Conservation (phyloP, 2,888 invertebrate genomes). For the Meliscaeva auricollis region DNA sequence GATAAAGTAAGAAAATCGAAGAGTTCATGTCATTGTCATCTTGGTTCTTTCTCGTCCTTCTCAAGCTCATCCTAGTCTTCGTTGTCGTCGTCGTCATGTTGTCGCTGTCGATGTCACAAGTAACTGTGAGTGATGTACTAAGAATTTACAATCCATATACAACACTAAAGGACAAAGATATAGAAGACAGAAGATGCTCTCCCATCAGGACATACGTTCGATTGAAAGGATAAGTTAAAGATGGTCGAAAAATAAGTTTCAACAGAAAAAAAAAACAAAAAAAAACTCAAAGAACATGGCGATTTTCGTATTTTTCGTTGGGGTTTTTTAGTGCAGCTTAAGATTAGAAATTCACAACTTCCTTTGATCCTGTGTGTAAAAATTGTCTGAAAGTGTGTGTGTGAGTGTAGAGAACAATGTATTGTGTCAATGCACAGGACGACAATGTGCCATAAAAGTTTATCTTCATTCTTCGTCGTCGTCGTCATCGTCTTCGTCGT, state of each 20-base stretch:
- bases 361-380: conserved; percentile 40
- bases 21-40: conserved; percentile 58
- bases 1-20: conserved; percentile 26
- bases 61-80: conserved; percentile 4
- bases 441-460: conserved; percentile 72
- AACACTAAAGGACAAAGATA: not conserved
- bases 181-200: conserved; percentile 23
- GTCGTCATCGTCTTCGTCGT: not conserved
- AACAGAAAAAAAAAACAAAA: not conserved
- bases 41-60: conserved; percentile 39
- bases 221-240: conserved; percentile 43
- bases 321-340: conserved; percentile 67
- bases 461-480: conserved; percentile 57
- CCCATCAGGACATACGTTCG: conserved; percentile 19
- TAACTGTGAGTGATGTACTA: conserved; percentile 72
- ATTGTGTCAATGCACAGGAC: conserved; percentile 31
- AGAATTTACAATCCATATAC: conserved; percentile 45
- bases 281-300: conserved; percentile 59
- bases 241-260: conserved; percentile 10
- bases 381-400: too few relatives aligned
- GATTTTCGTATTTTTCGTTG: conserved; percentile 70
- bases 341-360: conserved; percentile 75
- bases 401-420: conserved; percentile 1
- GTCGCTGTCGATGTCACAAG: conserved; percentile 70
- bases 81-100: conserved; percentile 17